Conservation (phyloP, 2,797 vertebrate species). For the Erethizon dorsatum region DNA sequence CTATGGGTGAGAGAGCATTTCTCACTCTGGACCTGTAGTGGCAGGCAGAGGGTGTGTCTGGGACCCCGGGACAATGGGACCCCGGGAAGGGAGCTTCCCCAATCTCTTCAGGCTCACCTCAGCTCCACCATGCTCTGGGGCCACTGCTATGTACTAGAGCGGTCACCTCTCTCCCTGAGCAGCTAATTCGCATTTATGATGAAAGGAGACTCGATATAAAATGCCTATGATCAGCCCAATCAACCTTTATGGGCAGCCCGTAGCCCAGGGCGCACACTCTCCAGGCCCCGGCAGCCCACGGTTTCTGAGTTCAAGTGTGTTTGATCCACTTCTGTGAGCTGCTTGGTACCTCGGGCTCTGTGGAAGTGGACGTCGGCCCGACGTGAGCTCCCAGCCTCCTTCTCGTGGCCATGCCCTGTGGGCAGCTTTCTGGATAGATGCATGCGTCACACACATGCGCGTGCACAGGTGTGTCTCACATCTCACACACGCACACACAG, state of each 20-base stretch:
- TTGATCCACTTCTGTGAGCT: neutral
- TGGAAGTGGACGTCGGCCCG: rapidly evolving
- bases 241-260: neutral
- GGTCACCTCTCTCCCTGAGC: neutral
- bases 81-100: no score
- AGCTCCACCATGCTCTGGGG: no score
- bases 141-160: no score
- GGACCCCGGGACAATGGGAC: neutral
- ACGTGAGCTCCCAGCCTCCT: no score
- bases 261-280: neutral
- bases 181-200: neutral
- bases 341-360: rapidly evolving
- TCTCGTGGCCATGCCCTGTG: rapidly evolving
- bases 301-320: neutral
- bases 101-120: no score
- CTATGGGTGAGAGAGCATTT: rapidly evolving
- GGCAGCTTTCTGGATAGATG: neutral
- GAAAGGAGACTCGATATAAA: neutral
- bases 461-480: neutral
- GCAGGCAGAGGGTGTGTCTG: rapidly evolving
- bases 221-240: neutral
- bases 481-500: no score
- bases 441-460: rapidly evolving
- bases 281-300: neutral
- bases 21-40: neutral